These are phyloP conservation scores for Hormaphis cornu DNA, from an alignment of 1,140 invertebrate genomes.

Conservation along the genomic window DNA sequence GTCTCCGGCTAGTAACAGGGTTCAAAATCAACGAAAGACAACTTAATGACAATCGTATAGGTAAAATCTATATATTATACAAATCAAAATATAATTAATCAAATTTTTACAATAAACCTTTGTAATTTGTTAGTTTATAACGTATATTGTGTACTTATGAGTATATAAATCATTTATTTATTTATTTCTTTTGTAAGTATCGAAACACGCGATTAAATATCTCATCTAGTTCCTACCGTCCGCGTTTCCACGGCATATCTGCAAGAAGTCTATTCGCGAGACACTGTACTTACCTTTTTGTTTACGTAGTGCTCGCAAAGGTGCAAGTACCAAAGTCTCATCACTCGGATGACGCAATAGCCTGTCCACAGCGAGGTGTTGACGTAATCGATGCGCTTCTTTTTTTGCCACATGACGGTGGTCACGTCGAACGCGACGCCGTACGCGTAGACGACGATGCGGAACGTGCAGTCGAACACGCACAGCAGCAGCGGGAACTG, in stretches of 20 bases:
- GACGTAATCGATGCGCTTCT: not conserved
- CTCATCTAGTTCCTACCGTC: no score
- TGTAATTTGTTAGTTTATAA: not conserved
- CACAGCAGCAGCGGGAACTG: not conserved
- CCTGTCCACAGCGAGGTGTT: not conserved
- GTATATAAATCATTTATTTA: not conserved
- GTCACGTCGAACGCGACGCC: constrained; percentile 2
- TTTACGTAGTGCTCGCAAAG: constrained; percentile 7
- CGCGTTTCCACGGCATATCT: not conserved
- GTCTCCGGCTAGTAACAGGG: not conserved
- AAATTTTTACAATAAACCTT: not conserved
- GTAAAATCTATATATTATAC: not conserved
- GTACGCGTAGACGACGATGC: not conserved
- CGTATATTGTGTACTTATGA: not conserved
- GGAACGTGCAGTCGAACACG: not conserved
- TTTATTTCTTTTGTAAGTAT: not conserved
- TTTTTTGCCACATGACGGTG: not conserved
- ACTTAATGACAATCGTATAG: not conserved
- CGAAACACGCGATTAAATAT: no score
- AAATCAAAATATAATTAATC: not conserved
- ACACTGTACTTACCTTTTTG: not conserved
- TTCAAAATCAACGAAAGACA: not conserved
- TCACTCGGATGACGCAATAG: not conserved
- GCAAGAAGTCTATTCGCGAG: not conserved
- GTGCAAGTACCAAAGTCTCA: not conserved